Evolutionary conservation across 2,888 invertebrate genomes (phyloP), one percentile per base, ranked within the genome.

Genomic region (Stegophylla sp.): DNA sequence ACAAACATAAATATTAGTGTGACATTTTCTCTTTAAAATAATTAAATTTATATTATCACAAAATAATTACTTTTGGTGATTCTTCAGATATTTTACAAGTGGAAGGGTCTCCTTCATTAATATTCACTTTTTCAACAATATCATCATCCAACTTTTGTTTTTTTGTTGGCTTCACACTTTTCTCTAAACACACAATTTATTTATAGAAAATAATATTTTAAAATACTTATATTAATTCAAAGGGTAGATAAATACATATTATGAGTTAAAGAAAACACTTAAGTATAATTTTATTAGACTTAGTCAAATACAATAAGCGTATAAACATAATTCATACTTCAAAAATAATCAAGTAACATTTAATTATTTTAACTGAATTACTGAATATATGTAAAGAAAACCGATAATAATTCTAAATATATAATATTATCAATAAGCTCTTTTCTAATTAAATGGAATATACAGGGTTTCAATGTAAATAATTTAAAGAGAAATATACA

Each of bases 181-280:
- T 74, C n/a, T 51, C 74, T 74, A 51, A 63, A 59, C 13, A 74
- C 3, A 63, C 13, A 63, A 73, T 17, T 26, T 28, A 48, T 41
- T 15, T 20, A 43, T 1, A 26, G 26, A 48, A 26, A 17, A 67
- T 28, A 26, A 1, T 67, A 28, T 56, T 20, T 12, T 1, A 13
- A 15, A 15, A 9, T 56, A 20, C 20, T 23, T 56, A 3, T 5
- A 34, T 34, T 34, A 3, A 34, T 34, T 7, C 3, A 34, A 5
- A 5, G 7, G 3, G 7, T n/a, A n/a, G n/a, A n/a, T 34, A 34
- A 34, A 34, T 34, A 34, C 7, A 34, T 34, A 34, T 34, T 34
- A 34, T 34, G 3, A 7, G 34, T 34, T 34, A 7, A 34, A 5
- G 7, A 3, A 34, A 34, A 34, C 23, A 2, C 23, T 12, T 26